phyloP scores from a whole-genome alignment of 2,888 invertebrate species.

The Exephanes ischioxanthus region DNA sequence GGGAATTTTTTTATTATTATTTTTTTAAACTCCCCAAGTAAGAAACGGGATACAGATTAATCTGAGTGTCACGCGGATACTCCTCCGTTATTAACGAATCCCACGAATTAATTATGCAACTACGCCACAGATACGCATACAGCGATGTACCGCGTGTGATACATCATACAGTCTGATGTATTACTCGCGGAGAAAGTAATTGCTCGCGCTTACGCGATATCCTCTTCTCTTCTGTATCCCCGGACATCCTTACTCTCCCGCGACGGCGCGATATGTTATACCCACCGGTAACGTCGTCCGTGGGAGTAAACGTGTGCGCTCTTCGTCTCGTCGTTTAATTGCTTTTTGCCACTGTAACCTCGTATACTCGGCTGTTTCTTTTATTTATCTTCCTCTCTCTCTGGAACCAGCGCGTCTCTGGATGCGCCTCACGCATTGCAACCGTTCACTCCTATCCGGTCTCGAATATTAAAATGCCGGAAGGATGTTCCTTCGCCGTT shows the following conservation, averaged over 20 bases:
- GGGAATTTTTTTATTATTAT: not conserved
- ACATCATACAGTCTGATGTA: not conserved
- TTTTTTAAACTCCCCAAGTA: not conserved
- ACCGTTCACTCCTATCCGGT: slow-evolving; percentile 62
- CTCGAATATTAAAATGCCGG: slow-evolving; percentile 71
- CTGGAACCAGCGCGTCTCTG: not conserved
- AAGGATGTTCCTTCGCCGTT: slow-evolving; percentile 64
- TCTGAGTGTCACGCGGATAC: not conserved
- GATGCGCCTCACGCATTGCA: slow-evolving; percentile 26
- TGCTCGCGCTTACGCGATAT: slow-evolving; percentile 59
- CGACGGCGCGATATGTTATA: slow-evolving; percentile 16
- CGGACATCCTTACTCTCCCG: slow-evolving; percentile 54
- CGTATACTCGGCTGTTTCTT: slow-evolving; percentile 2
- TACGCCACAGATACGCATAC: slow-evolving; percentile 8
- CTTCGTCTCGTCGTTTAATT: slow-evolving; percentile 64
- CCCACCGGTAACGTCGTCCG: slow-evolving; percentile 49
- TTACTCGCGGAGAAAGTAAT: slow-evolving; percentile 57
- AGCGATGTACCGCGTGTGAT: not conserved
- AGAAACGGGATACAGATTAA: not conserved
- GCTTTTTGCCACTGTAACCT: slow-evolving; percentile 47
- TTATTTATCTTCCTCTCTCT: not conserved
- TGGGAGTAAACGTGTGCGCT: slow-evolving; percentile 61
- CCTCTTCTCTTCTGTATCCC: slow-evolving; percentile 37
- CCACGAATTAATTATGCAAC: slow-evolving; percentile 6
- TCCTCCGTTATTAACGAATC: slow-evolving; percentile 22